Base-by-base conservation (phyloP, 35 echinoderm and acorn worm species). In the Heliocidaris erythrogramma region DNA sequence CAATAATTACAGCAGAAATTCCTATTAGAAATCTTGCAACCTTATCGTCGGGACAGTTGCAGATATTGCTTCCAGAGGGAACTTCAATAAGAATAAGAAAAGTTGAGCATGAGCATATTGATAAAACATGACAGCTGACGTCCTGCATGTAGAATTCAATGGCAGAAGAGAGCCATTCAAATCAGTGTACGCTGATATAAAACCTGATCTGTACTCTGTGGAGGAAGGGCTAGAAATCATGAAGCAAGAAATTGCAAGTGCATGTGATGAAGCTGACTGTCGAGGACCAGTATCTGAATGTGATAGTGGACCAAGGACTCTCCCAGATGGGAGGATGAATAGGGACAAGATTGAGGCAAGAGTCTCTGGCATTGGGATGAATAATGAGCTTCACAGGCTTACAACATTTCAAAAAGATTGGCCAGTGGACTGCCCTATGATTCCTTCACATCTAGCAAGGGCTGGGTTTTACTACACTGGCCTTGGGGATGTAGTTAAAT, bases 401-500 rank as follows among this genome's bases (percentile, higher is more conserved):
- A 13, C 89, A 60, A 97, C 97, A 5, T 97, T 95, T 88, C 60
- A 60, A 3, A 42, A 42, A 48, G 71, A 92, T 11, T 99, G 97
- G 97, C 98, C 98, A 56, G 42, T 93, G 31, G 30, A 85, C 65
- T 85, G 91, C 14, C 98, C 98, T 32, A 86, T 99, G 13, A 59
- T 94, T 47, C 32, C 97, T 87, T n/a, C 30, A 86, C 85, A 85
- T 47, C 93, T 99, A 30, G 98, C 98, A 27, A 96, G 95, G 93
- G 98, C 98, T 31, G 98, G 98, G 21, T 97, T 99, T 88, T 97
- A 95, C 88, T 99, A 95, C 85, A 87, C 92, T 86, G 98, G 98
- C 60, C 30, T 47, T 5, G 87, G 94, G 14, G 98, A 99, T 88
- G 95, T 48, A 48, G 98, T 99, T 1, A 61, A 99, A 69, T 99